phyloP scores from a whole-genome alignment of 2,888 invertebrate genomes.

The Amaurobius ferox region DNA sequence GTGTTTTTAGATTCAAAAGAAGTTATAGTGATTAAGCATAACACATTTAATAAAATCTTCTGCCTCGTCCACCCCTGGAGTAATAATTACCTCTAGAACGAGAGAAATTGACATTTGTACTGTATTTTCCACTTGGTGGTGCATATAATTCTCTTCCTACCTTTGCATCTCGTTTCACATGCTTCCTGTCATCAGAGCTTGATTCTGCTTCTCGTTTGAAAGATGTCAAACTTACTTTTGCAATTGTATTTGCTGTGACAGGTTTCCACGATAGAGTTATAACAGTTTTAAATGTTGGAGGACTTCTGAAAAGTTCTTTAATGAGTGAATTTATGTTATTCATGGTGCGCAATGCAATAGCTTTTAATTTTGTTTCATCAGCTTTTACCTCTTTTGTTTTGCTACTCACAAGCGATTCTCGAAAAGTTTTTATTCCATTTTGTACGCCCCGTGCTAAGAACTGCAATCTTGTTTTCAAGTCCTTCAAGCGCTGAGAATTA shows the following conservation, averaged over 20 bases:
- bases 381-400: constrained; percentile 85
- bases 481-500: constrained; percentile 86
- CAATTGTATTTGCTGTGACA: constrained; percentile 7
- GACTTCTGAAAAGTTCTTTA: constrained; percentile 94
- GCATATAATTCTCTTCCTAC: constrained; percentile 71
- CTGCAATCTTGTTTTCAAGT: constrained; percentile 90
- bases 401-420: constrained; percentile 82
- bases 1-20: too few species aligned
- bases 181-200: constrained; percentile 17
- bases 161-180: constrained; percentile 44
- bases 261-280: constrained; percentile 74
- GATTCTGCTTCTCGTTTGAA: constrained; percentile 42
- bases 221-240: constrained; percentile 34
- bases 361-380: constrained; percentile 83
- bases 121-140: constrained; percentile 74
- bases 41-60: constrained; percentile 43
- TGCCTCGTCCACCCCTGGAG: constrained; percentile 55
- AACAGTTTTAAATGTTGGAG: constrained; percentile 89
- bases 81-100: constrained; percentile 23
- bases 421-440: constrained; percentile 86
- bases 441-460: constrained; percentile 95
- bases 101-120: constrained; percentile 62
- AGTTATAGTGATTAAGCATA: too few species aligned
- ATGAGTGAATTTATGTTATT: constrained; percentile 94
- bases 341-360: constrained; percentile 89